Base-by-base conservation (phyloP, 2,888 invertebrate genomes). In the Cheilosia soror region DNA sequence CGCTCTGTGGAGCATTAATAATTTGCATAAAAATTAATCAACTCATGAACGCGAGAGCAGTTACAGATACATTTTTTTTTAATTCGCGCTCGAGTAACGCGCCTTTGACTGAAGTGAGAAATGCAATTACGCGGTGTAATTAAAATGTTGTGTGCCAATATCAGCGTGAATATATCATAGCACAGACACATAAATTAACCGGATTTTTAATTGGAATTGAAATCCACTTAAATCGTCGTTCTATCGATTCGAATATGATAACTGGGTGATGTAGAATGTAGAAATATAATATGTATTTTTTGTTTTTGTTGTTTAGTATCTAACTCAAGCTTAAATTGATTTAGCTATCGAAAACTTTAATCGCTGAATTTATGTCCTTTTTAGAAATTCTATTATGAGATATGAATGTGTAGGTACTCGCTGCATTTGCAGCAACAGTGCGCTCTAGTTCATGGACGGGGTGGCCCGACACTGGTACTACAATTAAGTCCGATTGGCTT, bases 21-120 rank as follows among this genome's bases (percentile, higher is more conserved):
- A 85, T 80, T 85, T 80, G 71, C 85, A 85, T 85, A 80, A 72
- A 80, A 85, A 80, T 80, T 85, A 85, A 85, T 85, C 76, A 85
- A 85, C 76, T 72, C 49, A 62, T 65, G 51, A 63, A 29, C 25
- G n/a, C 15, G 42, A 25, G 60, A 33, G 47, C 27, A 53, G 53
- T 62, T 62, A 47, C 42, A 4, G 33, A 51, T 27, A 11, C 60
- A 25, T 33, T 37, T 60, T 73, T 83, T 75, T 53, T 66, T 27
- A 11, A 37, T 29, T 7, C 44, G 44, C 9, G 15, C 29, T 5
- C 25, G 47, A 33, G 49, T 57, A 47, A 25, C 33, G 33, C n/a
- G 47, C 57, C 58, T 40, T 57, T 49, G 57, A 51, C 11, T 44
- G n/a, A 80, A 84, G 75, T 79, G 84, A 69, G 71, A 80, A 76